A percentile compares a stretch with the other conserved stretches of the same genome.
Evolutionary conservation across 1,140 invertebrate genomes (phyloP).

Genomic region (Drosophila obscura): DNA sequence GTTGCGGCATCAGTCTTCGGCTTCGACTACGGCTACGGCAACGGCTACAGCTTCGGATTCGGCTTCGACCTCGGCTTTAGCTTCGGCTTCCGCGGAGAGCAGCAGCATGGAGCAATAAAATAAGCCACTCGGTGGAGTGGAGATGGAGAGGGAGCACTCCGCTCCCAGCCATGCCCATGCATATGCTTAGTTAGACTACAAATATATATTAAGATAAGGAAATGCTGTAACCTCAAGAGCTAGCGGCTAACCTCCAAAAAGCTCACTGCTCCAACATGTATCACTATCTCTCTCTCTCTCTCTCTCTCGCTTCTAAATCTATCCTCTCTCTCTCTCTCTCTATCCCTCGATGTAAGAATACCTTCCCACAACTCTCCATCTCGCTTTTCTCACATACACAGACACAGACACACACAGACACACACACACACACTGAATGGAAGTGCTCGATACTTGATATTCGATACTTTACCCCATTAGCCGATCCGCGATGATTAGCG

Average conservation of each 20-base stretch:
- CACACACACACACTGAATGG: conserved; percentile 46
- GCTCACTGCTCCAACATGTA: neutral
- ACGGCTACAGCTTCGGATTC: conserved; percentile 37
- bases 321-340: neutral
- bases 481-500: conserved; percentile 33
- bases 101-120: conserved; percentile 5
- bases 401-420: conserved; percentile 9
- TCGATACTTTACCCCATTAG: conserved; percentile 37
- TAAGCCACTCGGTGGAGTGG: neutral
- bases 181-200: conserved; percentile 72
- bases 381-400: conserved; percentile 3
- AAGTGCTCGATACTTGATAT: conserved; percentile 52
- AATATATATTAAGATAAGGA: conserved; percentile 32
- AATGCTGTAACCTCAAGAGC: conserved; percentile 32
- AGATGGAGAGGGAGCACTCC: conserved; percentile 3
- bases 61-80: neutral
- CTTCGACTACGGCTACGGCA: conserved; percentile 53
- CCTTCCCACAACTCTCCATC: conserved; percentile 1
- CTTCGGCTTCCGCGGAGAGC: conserved; percentile 4
- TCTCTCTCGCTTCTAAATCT: conserved; percentile 1
- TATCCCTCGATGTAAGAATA: conserved; percentile 7
- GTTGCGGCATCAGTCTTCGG: conserved; percentile 66
- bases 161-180: conserved; percentile 42
- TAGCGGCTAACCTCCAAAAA: neutral
- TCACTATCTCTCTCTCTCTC: conserved; percentile 19